A percentile compares a stretch with the other conserved stretches of the same genome.
These are phyloP conservation scores for Toxonevra muliebris DNA, from an alignment of 2,888 invertebrate species.

Conservation along the genomic window DNA sequence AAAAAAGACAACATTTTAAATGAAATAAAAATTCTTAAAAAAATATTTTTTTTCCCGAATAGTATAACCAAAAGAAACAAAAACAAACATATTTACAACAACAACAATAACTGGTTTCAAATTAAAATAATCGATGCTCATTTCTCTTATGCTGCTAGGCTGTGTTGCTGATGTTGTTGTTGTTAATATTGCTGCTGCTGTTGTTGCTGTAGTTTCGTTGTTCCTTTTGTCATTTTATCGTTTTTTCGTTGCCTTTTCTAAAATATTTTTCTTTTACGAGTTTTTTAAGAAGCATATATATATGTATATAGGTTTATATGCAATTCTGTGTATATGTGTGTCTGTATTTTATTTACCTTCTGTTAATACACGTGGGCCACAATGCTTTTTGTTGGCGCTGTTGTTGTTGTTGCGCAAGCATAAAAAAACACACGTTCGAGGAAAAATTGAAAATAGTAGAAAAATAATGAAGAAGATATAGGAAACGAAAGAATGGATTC, in stretches of 20 bases:
- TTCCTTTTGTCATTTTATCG: conserved; percentile 20
- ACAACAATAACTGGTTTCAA: conserved; percentile 57
- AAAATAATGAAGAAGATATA: no score
- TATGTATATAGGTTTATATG: neutral
- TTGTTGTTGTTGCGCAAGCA: neutral
- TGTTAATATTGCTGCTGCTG: conserved; percentile 28
- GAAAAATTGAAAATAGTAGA: no score
- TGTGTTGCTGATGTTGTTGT: conserved; percentile 19
- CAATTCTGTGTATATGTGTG: no score
- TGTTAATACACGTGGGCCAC: no score
- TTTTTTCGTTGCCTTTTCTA: conserved; percentile 10
- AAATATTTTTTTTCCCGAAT: conserved; percentile 3
- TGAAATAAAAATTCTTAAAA: conserved; percentile 17
- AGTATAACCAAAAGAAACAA: neutral
- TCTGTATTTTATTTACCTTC: neutral
- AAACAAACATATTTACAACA: no score
- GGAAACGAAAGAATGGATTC: no score
- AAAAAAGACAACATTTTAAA: conserved; percentile 8
- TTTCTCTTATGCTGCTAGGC: conserved; percentile 51
- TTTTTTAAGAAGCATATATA: neutral
- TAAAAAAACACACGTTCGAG: conserved; percentile 2
- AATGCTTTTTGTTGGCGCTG: no score
- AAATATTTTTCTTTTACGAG: no score
- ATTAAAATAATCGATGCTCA: conserved; percentile 63
- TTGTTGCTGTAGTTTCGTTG: conserved; percentile 31